Conservation (phyloP, 2,888 invertebrate species). For the Agonum fuliginosum region DNA sequence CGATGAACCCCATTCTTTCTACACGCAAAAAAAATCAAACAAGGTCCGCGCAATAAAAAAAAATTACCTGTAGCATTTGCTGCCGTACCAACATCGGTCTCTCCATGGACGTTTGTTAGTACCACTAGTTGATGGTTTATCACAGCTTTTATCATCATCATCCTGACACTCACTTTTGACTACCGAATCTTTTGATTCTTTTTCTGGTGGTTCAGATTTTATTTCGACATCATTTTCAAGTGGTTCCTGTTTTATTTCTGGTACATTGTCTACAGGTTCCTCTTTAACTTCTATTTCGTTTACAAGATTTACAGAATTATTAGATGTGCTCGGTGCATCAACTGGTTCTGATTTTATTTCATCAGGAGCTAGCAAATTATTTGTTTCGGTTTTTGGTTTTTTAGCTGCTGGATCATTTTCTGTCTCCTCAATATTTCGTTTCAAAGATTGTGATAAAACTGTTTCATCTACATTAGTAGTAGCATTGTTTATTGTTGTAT, state of each 20-base stretch:
- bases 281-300: conserved; percentile 18
- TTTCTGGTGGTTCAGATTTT: conserved; percentile 58
- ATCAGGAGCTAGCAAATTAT: background rate
- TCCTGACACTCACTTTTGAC: conserved; percentile 33
- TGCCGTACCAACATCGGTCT: conserved; percentile 80
- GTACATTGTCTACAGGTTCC: background rate
- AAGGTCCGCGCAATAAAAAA: background rate
- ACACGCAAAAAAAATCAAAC: conserved; percentile 44
- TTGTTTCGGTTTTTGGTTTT: conserved; percentile 12
- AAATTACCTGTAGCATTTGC: conserved; percentile 77
- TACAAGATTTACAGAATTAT: conserved; percentile 22
- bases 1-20: conserved; percentile 79
- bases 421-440: background rate
- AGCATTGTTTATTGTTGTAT: background rate
- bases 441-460: background rate
- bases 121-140: conserved; percentile 57
- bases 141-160: conserved; percentile 27
- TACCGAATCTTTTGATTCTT: conserved; percentile 4
- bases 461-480: background rate
- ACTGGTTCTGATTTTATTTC: conserved; percentile 19
- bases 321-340: background rate
- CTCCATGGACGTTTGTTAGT: conserved; percentile 65
- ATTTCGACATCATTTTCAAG: conserved; percentile 10
- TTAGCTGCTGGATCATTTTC: background rate
- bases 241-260: too few species aligned